Percentiles rank a stretch among this genome's conserved stretches.
Conservation (phyloP, 2,888 invertebrate genomes). For the Petrolisthes manimaculis region DNA sequence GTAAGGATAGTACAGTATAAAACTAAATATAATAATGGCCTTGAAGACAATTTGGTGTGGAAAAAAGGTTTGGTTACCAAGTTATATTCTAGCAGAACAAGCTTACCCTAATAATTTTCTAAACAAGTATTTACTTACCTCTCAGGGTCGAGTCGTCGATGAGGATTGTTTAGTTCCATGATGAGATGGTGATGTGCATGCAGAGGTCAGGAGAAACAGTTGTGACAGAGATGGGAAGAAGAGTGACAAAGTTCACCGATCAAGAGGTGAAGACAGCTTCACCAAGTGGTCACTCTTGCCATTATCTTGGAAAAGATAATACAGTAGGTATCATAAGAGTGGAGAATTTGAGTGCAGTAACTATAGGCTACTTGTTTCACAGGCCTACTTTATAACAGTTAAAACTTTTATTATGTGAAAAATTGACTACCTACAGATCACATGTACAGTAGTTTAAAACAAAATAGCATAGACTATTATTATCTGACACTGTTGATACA, state of each 20-base stretch:
- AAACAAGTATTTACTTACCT: constrained; percentile 4
- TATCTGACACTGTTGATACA: no score
- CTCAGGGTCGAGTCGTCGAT: constrained; percentile 18
- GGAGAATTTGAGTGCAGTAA: no score
- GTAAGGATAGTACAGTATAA: not conserved
- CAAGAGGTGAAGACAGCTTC: constrained; percentile 11
- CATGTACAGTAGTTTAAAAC: no score
- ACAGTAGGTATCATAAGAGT: no score
- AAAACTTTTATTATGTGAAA: no score
- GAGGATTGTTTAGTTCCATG: constrained; percentile 20
- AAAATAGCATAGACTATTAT: no score
- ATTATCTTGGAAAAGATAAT: constrained; percentile 19
- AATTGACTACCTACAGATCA: no score
- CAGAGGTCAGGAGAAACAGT: constrained; percentile 23
- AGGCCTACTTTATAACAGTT: no score
- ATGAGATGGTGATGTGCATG: constrained; percentile 17
- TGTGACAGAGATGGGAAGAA: not conserved
- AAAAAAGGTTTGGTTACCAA: no score
- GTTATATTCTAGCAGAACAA: not conserved
- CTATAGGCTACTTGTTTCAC: no score
- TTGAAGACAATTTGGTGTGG: no score
- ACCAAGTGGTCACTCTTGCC: constrained; percentile 1
- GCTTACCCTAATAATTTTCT: not conserved
- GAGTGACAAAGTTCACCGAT: not conserved
- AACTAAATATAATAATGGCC: not conserved